Base-by-base conservation (phyloP, 2,888 invertebrate genomes). In the Spilarctia lutea region DNA sequence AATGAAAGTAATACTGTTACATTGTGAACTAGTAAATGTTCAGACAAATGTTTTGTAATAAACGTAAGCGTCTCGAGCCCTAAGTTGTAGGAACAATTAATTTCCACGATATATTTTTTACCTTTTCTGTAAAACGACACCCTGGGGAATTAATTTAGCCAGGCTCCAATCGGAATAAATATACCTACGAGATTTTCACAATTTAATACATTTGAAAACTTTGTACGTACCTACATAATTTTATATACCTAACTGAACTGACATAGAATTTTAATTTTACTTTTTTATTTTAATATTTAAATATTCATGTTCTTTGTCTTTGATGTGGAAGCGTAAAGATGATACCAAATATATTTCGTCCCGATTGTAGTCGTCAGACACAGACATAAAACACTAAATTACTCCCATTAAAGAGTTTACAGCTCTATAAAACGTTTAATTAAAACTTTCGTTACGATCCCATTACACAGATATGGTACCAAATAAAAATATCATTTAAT, bases 401-500 rank as follows among this genome's bases (percentile, higher is more conserved):
- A 56, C 70, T 63, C 67, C 48, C 72, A 71, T 75, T 70, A 73
- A 75, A 75, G 24, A 65, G 63, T 76, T 76, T 73, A 73, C 42
- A 65, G 35, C 68, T 63, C 69, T 42, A 73, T 73, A 73, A 68
- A 76, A 71, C 33, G 45, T 76, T 76, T 76, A 73, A 73, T 76
- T 76, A 71, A 73, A 76, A 73, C 73, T 60, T 68, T 67, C 67
- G 70, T 72, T 48, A 56, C 66, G 56, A 39, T 65, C 42, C 56
- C 73, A 69, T 65, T 73, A 74, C 20, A 74, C 65, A 72, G 48
- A 72, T 30, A 67, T 72, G 39, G 67, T 67, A 65, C 42, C 10
- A 48, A 71, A 71, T 30, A 16, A 18, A 63, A 63, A 71, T 48
- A 70, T 18, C 42, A 63, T 60, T 18, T 39, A 39, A 70, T 65